These are phyloP conservation scores for Enteromius viviparus DNA, from an alignment of 2,797 vertebrate genomes.

Conservation along the genomic window DNA sequence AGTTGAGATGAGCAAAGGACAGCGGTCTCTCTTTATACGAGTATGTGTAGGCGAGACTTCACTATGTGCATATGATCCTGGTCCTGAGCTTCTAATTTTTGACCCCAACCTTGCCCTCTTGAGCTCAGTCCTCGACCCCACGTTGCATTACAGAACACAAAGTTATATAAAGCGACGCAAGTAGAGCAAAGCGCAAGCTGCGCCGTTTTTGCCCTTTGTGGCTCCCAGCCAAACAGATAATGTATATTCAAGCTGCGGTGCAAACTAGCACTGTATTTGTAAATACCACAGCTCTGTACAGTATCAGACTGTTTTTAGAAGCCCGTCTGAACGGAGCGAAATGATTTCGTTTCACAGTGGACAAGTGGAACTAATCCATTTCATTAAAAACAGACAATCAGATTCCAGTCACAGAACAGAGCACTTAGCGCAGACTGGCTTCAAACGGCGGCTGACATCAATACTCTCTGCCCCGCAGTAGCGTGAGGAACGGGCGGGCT, in stretches of 20 bases:
- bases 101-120: constrained; percentile 40
- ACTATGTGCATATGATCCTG: constrained; percentile 34
- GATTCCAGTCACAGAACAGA: constrained; percentile 49
- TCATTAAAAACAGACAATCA: constrained; percentile 57
- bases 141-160: constrained; percentile 40
- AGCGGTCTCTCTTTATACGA: constrained; percentile 2
- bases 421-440: constrained; percentile 45
- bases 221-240: constrained; percentile 45
- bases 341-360: constrained; percentile 42
- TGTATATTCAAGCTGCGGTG: constrained; percentile 39
- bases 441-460: constrained; percentile 54
- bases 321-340: constrained; percentile 12
- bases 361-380: constrained; percentile 55
- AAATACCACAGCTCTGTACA: constrained; percentile 33
- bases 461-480: constrained; percentile 45
- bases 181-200: constrained; percentile 39
- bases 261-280: constrained; percentile 42
- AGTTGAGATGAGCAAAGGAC: constrained; percentile 34
- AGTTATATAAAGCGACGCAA: constrained; percentile 44
- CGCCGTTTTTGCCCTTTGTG: constrained; percentile 23
- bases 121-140: constrained; percentile 39
- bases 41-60: constrained; percentile 40
- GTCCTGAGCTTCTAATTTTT: constrained; percentile 48
- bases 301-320: constrained; percentile 24
- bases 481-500: constrained; percentile 36